Evolutionary conservation across 2,888 invertebrate genomes (phyloP).

Genomic region (Bembecia ichneumoniformis): DNA sequence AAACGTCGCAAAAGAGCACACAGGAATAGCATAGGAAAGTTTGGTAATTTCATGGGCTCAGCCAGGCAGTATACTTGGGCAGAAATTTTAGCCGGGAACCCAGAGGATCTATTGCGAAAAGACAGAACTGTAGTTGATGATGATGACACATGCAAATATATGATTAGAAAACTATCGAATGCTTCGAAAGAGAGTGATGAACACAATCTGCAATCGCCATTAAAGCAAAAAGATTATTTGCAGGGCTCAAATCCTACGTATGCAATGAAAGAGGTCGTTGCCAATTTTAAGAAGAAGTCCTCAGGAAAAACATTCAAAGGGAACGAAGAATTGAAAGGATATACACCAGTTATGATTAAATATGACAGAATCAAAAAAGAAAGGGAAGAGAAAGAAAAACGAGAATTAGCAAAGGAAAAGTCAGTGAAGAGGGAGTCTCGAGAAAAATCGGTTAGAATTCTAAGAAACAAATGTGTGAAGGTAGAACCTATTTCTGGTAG

Average conservation of each 20-base stretch:
- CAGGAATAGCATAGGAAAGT: slow-evolving; percentile 61
- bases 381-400: slow-evolving; percentile 48
- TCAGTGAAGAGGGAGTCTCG: slow-evolving; percentile 24
- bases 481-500: slow-evolving; percentile 1
- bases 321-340: slow-evolving; percentile 45
- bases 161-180: slow-evolving; percentile 55
- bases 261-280: slow-evolving; percentile 79
- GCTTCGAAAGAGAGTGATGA: slow-evolving; percentile 49
- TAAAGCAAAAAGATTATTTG: slow-evolving; percentile 60
- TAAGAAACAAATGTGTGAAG: slow-evolving; percentile 16
- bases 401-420: slow-evolving; percentile 32
- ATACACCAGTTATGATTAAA: slow-evolving; percentile 73
- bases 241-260: slow-evolving; percentile 75
- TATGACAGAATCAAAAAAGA: slow-evolving; percentile 62
- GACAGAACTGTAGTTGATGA: slow-evolving; percentile 35
- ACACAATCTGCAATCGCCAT: slow-evolving; percentile 41
- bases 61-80: slow-evolving; percentile 77
- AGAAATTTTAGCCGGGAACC: slow-evolving; percentile 75
- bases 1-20: slow-evolving; percentile 59
- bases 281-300: slow-evolving; percentile 72
- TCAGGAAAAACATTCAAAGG: slow-evolving; percentile 39
- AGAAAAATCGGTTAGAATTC: slow-evolving; percentile 38
- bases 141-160: slow-evolving; percentile 52
- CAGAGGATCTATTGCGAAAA: slow-evolving; percentile 74
- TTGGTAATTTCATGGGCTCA: slow-evolving; percentile 67